Conservation (phyloP, 2,113 vertebrate species). For the Patagioenas fasciata region DNA sequence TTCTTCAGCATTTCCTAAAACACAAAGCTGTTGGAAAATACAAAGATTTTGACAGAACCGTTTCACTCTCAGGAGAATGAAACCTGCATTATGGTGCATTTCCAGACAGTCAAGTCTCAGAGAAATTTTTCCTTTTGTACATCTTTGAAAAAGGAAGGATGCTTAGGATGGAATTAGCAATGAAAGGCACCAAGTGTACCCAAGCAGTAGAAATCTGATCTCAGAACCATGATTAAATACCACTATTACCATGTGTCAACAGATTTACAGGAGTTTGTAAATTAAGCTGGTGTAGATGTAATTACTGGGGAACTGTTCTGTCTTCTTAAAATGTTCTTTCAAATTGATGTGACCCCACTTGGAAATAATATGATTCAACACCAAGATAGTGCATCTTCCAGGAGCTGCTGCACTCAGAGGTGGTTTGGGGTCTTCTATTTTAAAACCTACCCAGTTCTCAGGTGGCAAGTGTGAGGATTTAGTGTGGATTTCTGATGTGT, state of each 20-base stretch:
- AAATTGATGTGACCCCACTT: background rate
- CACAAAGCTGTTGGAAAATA: background rate
- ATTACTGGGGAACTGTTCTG: background rate
- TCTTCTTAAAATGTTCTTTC: background rate
- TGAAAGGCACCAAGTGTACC: background rate
- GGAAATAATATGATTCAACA: background rate
- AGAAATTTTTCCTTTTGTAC: background rate
- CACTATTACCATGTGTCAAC: background rate
- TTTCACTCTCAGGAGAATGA: background rate
- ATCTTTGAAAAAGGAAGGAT: background rate
- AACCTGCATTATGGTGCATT: background rate
- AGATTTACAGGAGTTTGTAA: background rate
- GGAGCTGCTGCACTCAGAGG: background rate
- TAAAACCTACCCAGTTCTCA: background rate
- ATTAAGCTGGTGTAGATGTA: background rate
- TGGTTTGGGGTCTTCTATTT: background rate
- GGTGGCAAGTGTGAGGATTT: background rate
- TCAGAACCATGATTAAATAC: slow-evolving; percentile 1
- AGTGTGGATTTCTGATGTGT: background rate
- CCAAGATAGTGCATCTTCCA: background rate
- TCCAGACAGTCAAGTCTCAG: background rate
- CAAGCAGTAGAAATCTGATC: background rate
- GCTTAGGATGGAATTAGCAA: background rate
- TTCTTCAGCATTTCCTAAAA: background rate
- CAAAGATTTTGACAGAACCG: background rate